Percentiles rank a stretch among this genome's conserved stretches.
These are phyloP conservation scores for Cataglyphis albicans DNA, from an alignment of 2,888 invertebrate genomes.

Conservation along the genomic window DNA sequence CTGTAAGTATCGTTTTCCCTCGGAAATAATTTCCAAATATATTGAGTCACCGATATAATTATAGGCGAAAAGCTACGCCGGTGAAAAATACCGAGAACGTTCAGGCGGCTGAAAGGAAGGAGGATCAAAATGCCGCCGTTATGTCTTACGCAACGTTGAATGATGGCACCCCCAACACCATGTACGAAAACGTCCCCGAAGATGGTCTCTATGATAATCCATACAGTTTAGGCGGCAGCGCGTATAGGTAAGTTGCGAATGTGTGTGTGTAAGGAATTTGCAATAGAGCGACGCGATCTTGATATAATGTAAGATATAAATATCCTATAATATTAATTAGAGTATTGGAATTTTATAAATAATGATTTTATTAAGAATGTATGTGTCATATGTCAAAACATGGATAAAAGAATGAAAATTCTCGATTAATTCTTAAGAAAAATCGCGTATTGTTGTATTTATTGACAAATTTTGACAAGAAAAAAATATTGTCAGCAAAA, in stretches of 20 bases:
- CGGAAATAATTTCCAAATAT: not conserved
- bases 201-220: conserved; percentile 86
- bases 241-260: conserved; percentile 80
- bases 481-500: too few relatives aligned
- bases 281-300: not conserved
- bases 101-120: conserved; percentile 94
- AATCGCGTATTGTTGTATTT: too few relatives aligned
- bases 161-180: conserved; percentile 88
- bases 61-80: conserved; percentile 93
- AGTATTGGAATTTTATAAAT: not conserved
- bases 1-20: conserved; percentile 88
- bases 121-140: conserved; percentile 94
- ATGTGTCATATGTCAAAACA: too few relatives aligned
- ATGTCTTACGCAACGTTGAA: conserved; percentile 95
- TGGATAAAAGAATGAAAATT: too few relatives aligned
- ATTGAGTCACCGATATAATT: conserved; percentile 63
- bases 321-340: not conserved
- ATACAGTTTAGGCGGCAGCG: conserved; percentile 82
- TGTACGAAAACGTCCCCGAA: conserved; percentile 86
- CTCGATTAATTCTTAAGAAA: too few relatives aligned
- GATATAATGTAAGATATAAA: not conserved
- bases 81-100: conserved; percentile 96
- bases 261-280: not conserved
- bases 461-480: too few relatives aligned
- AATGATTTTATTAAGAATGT: not conserved